These are phyloP conservation scores for Clytia hemisphaerica DNA, from an alignment of 30 jellyfish, hydroid and myxozoan genomes.

Conservation along the genomic window DNA sequence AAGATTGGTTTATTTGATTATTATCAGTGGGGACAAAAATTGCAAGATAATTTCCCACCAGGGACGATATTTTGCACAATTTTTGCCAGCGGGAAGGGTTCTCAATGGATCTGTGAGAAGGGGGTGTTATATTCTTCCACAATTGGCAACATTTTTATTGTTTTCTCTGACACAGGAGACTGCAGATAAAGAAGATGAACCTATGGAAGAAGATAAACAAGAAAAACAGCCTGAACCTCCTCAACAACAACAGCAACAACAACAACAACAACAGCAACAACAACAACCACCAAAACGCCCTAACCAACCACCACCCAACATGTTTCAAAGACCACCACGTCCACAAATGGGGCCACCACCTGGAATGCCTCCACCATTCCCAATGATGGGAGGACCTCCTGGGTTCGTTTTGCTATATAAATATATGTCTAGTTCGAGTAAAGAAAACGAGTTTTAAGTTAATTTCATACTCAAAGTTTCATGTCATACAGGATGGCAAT, in stretches of 20 bases:
- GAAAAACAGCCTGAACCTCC: conserved; percentile 30
- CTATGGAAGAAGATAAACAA: not conserved
- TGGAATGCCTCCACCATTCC: conserved; percentile 55
- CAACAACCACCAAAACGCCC: conserved; percentile 13
- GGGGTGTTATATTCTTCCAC: too few species aligned
- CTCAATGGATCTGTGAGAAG: too few species aligned
- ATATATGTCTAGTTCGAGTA: too few species aligned
- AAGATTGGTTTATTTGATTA: too few species aligned
- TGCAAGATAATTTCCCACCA: too few species aligned
- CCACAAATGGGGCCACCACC: conserved; percentile 36
- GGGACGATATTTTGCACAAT: too few species aligned
- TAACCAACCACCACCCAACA: conserved; percentile 31
- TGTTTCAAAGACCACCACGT: conserved; percentile 32
- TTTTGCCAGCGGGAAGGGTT: too few species aligned
- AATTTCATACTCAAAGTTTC: too few species aligned
- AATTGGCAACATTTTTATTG: too few species aligned
- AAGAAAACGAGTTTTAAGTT: too few species aligned
- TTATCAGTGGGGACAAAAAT: too few species aligned
- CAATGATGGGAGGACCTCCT: conserved; percentile 5
- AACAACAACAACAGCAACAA: conserved; percentile 7
- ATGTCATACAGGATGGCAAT: too few species aligned
- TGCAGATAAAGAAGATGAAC: not conserved
- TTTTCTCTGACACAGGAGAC: conserved; percentile 15
- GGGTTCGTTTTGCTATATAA: not conserved
- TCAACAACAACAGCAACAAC: conserved; percentile 23